These are phyloP conservation scores for Hemithea aestivaria DNA, from an alignment of 2,888 invertebrate genomes.

Conservation along the genomic window DNA sequence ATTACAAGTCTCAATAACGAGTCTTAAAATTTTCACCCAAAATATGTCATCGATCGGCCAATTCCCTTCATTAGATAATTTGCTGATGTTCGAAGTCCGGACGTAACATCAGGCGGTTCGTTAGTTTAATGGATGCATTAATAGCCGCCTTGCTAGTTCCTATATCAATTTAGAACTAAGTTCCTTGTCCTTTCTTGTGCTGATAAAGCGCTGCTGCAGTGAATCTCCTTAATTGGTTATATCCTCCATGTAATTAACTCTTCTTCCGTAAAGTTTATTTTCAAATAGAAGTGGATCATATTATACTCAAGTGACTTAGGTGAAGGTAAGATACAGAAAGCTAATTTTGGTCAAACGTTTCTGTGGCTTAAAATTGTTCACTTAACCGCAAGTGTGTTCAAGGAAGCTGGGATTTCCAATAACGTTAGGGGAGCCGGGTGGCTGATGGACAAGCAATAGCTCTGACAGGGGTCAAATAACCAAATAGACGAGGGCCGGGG, in stretches of 20 bases:
- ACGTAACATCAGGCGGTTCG: slow-evolving; percentile 36
- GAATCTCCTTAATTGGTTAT: slow-evolving; percentile 1
- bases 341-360: slow-evolving; percentile 35
- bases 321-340: slow-evolving; percentile 1
- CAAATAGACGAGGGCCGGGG: slow-evolving; percentile 38
- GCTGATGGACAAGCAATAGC: slow-evolving; percentile 54
- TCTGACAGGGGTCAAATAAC: slow-evolving; percentile 66
- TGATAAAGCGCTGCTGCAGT: neutral
- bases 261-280: neutral
- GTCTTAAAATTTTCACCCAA: slow-evolving; percentile 7
- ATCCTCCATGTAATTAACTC: neutral
- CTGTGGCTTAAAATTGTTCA: slow-evolving; percentile 48
- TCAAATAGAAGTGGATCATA: too few relatives aligned
- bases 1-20: slow-evolving; percentile 3
- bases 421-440: slow-evolving; percentile 45
- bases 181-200: neutral
- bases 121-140: slow-evolving; percentile 40
- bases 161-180: slow-evolving; percentile 7
- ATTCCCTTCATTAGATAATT: slow-evolving; percentile 41
- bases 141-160: slow-evolving; percentile 11
- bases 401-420: slow-evolving; percentile 57
- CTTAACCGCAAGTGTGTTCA: slow-evolving; percentile 50
- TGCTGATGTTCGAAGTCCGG: slow-evolving; percentile 43
- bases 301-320: too few relatives aligned
- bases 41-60: slow-evolving; percentile 34